phyloP scores from a whole-genome alignment of 2,888 invertebrate genomes.

The Cantharis flavilabris region DNA sequence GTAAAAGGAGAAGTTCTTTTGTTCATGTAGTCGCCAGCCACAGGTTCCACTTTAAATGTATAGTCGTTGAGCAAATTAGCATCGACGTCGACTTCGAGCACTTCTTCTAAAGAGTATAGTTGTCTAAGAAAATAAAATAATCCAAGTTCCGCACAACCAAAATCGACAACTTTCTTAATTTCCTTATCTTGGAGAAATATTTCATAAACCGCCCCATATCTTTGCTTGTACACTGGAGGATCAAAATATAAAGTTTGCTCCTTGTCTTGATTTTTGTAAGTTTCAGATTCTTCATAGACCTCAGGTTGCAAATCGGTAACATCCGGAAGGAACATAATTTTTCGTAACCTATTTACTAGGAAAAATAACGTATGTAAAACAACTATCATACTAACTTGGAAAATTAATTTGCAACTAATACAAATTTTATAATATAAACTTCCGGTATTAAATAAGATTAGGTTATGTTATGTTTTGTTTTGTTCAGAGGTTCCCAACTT shows the following conservation, averaged over 20 bases:
- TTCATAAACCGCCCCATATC: slow-evolving; percentile 69
- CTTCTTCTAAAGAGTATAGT: slow-evolving; percentile 63
- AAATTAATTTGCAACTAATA: neutral
- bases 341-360: neutral
- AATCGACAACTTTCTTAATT: slow-evolving; percentile 71
- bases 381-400: neutral
- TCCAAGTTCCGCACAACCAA: slow-evolving; percentile 83
- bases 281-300: neutral
- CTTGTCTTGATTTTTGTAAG: neutral
- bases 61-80: slow-evolving; percentile 57
- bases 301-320: neutral
- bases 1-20: slow-evolving; percentile 61
- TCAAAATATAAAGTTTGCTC: slow-evolving; percentile 62
- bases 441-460: too few species aligned
- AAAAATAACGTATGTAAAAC: neutral
- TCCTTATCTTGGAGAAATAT: slow-evolving; percentile 63
- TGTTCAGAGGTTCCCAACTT: too few species aligned
- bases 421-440: too few species aligned
- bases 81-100: slow-evolving; percentile 79
- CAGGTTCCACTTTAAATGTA: slow-evolving; percentile 55
- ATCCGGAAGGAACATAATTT: neutral
- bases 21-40: slow-evolving; percentile 63
- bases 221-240: slow-evolving; percentile 79
- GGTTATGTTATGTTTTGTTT: too few species aligned
- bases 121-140: slow-evolving; percentile 73